A percentile compares a stretch with the other conserved stretches of the same genome.
phyloP scores from a whole-genome alignment of 1,140 invertebrate genomes.

The Formica selysi region DNA sequence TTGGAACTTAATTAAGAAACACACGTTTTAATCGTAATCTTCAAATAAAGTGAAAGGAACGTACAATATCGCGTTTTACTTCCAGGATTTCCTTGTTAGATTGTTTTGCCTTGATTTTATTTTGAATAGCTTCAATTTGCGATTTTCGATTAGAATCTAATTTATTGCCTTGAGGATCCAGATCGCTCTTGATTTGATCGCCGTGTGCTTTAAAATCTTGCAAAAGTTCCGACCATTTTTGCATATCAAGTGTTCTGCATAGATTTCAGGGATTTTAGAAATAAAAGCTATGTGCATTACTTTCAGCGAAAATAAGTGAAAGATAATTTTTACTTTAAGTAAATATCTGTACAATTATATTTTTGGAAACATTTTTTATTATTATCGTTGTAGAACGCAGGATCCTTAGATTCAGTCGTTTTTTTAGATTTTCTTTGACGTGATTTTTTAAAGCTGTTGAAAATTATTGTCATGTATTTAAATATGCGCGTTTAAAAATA shows the following conservation, averaged over 20 bases:
- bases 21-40: neutral
- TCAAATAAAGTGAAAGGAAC: neutral
- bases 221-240: constrained; percentile 40
- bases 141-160: constrained; percentile 4
- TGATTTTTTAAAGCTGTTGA: neutral
- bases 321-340: constrained; percentile 32
- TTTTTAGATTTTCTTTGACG: neutral
- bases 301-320: neutral
- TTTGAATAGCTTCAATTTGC: neutral
- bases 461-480: constrained; percentile 4
- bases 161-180: constrained; percentile 16
- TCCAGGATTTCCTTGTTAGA: constrained; percentile 45
- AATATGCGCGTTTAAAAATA: neutral
- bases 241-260: constrained; percentile 42
- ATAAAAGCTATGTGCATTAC: neutral
- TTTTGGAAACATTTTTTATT: neutral
- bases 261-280: constrained; percentile 4
- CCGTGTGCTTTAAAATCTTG: neutral
- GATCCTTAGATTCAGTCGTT: neutral
- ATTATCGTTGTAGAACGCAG: neutral
- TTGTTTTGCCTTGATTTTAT: constrained; percentile 10
- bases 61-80: constrained; percentile 56
- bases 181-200: constrained; percentile 9
- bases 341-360: neutral
- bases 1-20: neutral